Percentiles rank a stretch among this genome's conserved stretches.
phyloP scores from a whole-genome alignment of 2,113 vertebrate species.

The Suncus etruscus region DNA sequence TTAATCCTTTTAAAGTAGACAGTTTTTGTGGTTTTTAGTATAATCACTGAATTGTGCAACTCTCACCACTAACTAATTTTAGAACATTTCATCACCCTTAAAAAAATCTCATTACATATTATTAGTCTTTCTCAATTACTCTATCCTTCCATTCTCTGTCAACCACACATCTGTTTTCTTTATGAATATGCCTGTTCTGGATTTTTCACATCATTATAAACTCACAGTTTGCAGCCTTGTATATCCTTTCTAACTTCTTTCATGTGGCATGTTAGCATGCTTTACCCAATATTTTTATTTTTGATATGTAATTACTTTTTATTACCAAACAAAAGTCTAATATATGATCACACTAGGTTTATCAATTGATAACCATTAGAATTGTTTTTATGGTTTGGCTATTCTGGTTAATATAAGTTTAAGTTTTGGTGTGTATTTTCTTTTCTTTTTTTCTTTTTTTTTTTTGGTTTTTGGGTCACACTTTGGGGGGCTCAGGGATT shows the following conservation, averaged over 20 bases:
- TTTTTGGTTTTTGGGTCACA: too few species aligned
- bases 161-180: neutral
- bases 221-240: neutral
- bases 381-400: neutral
- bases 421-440: too few species aligned
- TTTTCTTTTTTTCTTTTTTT: too few species aligned
- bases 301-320: conserved; percentile 7
- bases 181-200: neutral
- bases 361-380: neutral
- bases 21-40: neutral
- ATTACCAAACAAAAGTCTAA: neutral
- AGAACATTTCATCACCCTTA: neutral
- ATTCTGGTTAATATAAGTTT: neutral
- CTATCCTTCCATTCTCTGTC: neutral
- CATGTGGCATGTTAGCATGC: neutral
- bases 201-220: neutral
- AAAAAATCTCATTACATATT: neutral
- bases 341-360: neutral
- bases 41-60: neutral
- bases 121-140: neutral
- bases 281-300: neutral
- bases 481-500: too few species aligned
- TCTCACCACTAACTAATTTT: neutral
- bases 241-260: neutral
- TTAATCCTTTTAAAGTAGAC: neutral